Base-by-base conservation (phyloP, 1,140 invertebrate species). In the Aphaenogaster floridana region DNA sequence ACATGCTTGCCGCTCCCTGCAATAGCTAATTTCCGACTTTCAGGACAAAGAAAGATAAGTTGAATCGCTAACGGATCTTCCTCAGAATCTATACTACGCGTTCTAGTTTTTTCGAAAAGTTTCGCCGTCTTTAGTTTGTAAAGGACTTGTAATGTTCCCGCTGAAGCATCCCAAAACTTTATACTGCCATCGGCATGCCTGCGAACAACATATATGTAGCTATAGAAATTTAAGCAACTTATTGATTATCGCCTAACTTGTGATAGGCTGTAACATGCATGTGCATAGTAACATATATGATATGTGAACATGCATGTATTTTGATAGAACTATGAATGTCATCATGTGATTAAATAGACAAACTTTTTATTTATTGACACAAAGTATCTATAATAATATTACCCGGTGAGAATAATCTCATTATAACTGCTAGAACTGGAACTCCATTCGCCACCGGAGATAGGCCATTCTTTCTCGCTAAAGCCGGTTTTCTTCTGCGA, bases 91-190 rank as follows among this genome's bases (percentile, higher is more conserved):
- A 96, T 95, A 88, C 95, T 96, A 94, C 95, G 93, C 94, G 95
- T 95, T 94, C 95, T 95, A 89, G 95, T 93, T 93, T 97, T 97
- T 94, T 99, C 98, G 96, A 99, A 99, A 72, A 99, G 97, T 96
- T 99, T 99, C 77, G 98, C 98, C 93, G 99, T 99, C 96, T 99
- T 99, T 92, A 99, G 96, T 97, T 99, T 99, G 96, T 99, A 99
- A 92, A 99, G 96, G 87, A 99, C 97, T 96, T 99, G 98, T 15
- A 99, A 96, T 50, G 97, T 98, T 63, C 98, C 98, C 76, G 98
- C 98, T 88, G 98, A 99, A 9, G 99, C 98, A 95, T 99, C 99
- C 99, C 99, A 99, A 96, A 99, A 99, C 95, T 99, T 99, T 86
- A 99, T 96, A 92, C 98, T 99, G 63, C 99, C 99, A 96, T 99